Base-by-base conservation (phyloP, 2,113 vertebrate species). In the Sardina pilchardus region DNA sequence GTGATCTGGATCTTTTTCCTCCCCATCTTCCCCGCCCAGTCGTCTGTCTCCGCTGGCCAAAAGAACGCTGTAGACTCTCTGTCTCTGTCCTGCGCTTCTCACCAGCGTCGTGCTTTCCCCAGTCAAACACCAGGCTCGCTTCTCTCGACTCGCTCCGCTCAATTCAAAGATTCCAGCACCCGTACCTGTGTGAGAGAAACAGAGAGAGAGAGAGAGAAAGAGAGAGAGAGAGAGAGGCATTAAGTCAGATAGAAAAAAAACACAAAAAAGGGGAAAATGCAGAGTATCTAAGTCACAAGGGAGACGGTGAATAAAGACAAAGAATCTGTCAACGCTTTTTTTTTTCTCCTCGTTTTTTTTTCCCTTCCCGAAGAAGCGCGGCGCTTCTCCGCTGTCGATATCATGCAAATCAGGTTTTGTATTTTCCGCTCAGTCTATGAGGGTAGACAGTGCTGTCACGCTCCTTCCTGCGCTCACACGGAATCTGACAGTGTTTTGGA, bases 1-100 rank as follows among this genome's bases (percentile, higher is more conserved):
- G 98, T 99, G 95, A 99, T 99, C 97, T 99, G 98, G 96, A 99
- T 99, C 97, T 99, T 99, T 99, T 99, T 99, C 96, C 98, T 99
- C 97, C 98, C 98, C 98, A 99, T 99, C 96, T 96, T 99, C 97
- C 97, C 96, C 96, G 97, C 98, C 92, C 96, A 97, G 96, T 97
- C 96, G 96, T 94, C 95, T 96, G 95, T 89, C 94, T 97, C 96
- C 95, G 96, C 96, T 96, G 95, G 96, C 95, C 95, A 95, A 94
- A 96, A 96, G 94, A 96, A 96, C 94, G 94, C 96, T 96, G n/a
- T 96, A 3, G 34, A 42, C 39, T 42, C 39, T 39, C 39, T 1
- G 39, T 42, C 95, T 95, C 94, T 94, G 94, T 93, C 90, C 94
- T 96, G 95, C 95, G 93, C 94, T 95, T 83, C n/a, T 86, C 82